A percentile compares a stretch with the other conserved stretches of the same genome.
Conservation (phyloP, 1,140 invertebrate species). For the Hirudo medicinalis region DNA sequence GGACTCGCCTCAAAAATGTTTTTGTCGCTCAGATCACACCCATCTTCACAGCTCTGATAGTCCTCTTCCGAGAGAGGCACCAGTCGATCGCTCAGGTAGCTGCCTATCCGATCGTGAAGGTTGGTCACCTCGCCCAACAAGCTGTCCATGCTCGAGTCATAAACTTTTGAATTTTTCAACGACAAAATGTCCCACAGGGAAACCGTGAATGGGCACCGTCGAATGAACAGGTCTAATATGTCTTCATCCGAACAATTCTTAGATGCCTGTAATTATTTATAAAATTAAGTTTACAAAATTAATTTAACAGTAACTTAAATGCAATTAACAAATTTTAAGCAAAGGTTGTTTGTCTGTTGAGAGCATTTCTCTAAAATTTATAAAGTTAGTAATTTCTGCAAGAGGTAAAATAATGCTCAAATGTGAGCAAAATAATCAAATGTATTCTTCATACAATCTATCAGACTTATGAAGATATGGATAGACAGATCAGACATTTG, state of each 20-base stretch:
- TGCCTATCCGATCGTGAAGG: neutral
- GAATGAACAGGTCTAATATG: constrained; percentile 7
- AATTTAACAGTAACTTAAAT: neutral
- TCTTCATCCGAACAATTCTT: neutral
- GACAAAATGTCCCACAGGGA: constrained; percentile 3
- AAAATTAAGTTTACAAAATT: neutral
- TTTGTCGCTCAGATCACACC: constrained; percentile 2
- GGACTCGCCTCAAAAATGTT: constrained; percentile 3
- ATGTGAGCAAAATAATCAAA: neutral
- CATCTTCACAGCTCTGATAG: neutral
- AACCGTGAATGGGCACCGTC: neutral
- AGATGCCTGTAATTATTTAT: neutral
- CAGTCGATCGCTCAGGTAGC: neutral
- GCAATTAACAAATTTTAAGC: neutral
- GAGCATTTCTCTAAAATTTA: neutral
- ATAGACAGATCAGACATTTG: too few relatives aligned
- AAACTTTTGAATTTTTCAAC: neutral
- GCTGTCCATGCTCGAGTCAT: constrained; percentile 1
- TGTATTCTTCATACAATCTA: too few relatives aligned
- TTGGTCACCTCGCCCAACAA: neutral
- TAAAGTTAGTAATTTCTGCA: neutral
- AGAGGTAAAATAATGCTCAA: neutral
- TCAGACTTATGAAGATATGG: too few relatives aligned
- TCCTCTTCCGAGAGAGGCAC: constrained; percentile 5
- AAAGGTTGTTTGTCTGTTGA: neutral